phyloP scores from a whole-genome alignment of 1,140 invertebrate genomes.

The Drosophila paulistorum region DNA sequence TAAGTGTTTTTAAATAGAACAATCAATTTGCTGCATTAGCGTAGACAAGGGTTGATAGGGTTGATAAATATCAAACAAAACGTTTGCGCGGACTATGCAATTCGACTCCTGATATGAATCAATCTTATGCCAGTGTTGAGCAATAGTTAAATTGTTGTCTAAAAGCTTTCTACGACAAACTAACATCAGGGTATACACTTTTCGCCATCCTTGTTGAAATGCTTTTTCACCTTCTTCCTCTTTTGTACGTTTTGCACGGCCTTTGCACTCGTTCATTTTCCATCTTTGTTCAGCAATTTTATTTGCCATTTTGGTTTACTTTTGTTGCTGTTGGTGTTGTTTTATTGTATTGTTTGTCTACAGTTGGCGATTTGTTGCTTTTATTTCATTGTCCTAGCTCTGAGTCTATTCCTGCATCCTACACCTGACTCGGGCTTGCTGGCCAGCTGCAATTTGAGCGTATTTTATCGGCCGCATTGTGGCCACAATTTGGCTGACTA shows the following conservation, averaged over 20 bases:
- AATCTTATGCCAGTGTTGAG: too few species aligned
- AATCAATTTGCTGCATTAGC: too few species aligned
- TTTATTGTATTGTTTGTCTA: conserved; percentile 27
- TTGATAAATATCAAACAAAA: too few species aligned
- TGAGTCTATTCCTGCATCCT: not conserved
- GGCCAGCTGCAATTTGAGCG: conserved; percentile 53
- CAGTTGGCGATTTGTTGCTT: conserved; percentile 29
- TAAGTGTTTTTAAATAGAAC: too few species aligned
- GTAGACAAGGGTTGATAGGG: too few species aligned
- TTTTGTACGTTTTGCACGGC: conserved; percentile 37
- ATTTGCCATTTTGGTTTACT: conserved; percentile 64
- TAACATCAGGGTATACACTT: conserved; percentile 18
- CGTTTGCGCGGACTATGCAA: too few species aligned
- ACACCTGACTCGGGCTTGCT: conserved; percentile 30
- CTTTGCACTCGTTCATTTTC: conserved; percentile 51
- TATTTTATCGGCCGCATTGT: conserved; percentile 65
- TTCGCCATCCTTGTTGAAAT: conserved; percentile 25
- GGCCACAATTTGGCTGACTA: conserved; percentile 54
- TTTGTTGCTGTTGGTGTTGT: conserved; percentile 17
- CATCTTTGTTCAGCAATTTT: conserved; percentile 71
- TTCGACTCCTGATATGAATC: too few species aligned
- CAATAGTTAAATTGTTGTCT: too few species aligned
- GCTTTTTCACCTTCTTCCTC: conserved; percentile 15
- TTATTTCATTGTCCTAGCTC: conserved; percentile 12
- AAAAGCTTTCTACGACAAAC: too few species aligned